Conservation (phyloP, 1,140 invertebrate species). For the Aphis craccivora region DNA sequence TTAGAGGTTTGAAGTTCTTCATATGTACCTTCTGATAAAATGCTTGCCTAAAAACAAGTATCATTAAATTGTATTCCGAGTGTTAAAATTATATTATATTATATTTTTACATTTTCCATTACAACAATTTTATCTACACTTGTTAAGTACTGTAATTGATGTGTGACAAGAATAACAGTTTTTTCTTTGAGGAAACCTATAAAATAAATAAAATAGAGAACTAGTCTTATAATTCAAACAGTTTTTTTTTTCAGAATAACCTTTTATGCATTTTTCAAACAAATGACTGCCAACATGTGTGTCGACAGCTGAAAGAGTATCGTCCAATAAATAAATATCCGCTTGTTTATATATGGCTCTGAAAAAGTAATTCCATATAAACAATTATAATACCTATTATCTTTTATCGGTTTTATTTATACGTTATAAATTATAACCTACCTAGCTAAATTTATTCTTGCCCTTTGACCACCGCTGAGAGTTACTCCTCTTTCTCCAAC, state of each 20-base stretch:
- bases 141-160: conserved; percentile 83
- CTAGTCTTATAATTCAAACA: not conserved
- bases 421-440: too few relatives aligned
- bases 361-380: conserved; percentile 57
- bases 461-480: too few relatives aligned
- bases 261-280: conserved; percentile 75
- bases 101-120: conserved; percentile 71
- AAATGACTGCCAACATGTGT: conserved; percentile 80
- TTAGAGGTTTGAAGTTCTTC: conserved; percentile 66
- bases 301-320: conserved; percentile 84
- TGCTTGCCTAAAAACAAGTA: conserved; percentile 65
- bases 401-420: too few relatives aligned
- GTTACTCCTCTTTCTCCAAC: too few relatives aligned
- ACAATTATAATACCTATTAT: not conserved
- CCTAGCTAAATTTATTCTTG: too few relatives aligned
- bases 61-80: too few relatives aligned
- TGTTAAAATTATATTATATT: too few relatives aligned
- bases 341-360: conserved; percentile 64
- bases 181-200: conserved; percentile 68
- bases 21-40: conserved; percentile 69
- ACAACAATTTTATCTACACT: conserved; percentile 79
- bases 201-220: not conserved
- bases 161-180: conserved; percentile 81
- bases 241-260: conserved; percentile 52
- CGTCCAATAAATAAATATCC: conserved; percentile 82